Base-by-base conservation (phyloP, 1,140 invertebrate genomes). In the Tetraneura akinire region DNA sequence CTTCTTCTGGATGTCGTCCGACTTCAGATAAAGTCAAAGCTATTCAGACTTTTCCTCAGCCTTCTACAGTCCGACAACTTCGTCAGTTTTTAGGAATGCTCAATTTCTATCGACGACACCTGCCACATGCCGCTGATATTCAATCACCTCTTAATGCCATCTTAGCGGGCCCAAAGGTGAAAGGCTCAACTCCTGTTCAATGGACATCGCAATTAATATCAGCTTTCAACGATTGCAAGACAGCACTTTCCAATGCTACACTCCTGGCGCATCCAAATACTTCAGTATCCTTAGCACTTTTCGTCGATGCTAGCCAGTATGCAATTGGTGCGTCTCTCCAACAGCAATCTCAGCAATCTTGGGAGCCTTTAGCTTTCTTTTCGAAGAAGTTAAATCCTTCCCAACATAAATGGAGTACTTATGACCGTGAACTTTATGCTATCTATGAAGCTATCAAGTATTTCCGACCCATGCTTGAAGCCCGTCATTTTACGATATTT, bases 371-470 rank as follows among this genome's bases (percentile, higher is more conserved):
- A 42, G 82, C 83, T 82, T 66, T 82, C 81, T 66, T 83, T 82
- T 55, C 37, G 26, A 51, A 49, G 51, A 32, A 82, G 85, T 16
- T 45, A n/a, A 3, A 84, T 83, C 83, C 83, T 81, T n/a, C 32
- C 55, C 9, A 81, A 83, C 37, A 32, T 64, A 4, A 55, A 62
- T 21, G 37, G 71, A 62, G 83, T 83, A 32, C 85, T 5, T 88
- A 86, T 82, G 86, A 87, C 80, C 73, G 86, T 11, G 87, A 89
- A 82, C 82, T 89, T 2, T 74, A 88, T 8, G 88, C 86, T 0
- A 85, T 87, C 23, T 88, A 87, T 82, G 76, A n/a, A n/a, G n/a
- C n/a, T n/a, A 86, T 68, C 32, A 37, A 37, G 3, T 37, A 37
- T 37, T 37, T 37, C 32, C 32, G 32, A 73, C 83, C 86, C 29